Evolutionary conservation across 64 coral and sea anemone genomes (phyloP), one percentile per base, ranked within the genome.

Genomic region (Porites lutea): DNA sequence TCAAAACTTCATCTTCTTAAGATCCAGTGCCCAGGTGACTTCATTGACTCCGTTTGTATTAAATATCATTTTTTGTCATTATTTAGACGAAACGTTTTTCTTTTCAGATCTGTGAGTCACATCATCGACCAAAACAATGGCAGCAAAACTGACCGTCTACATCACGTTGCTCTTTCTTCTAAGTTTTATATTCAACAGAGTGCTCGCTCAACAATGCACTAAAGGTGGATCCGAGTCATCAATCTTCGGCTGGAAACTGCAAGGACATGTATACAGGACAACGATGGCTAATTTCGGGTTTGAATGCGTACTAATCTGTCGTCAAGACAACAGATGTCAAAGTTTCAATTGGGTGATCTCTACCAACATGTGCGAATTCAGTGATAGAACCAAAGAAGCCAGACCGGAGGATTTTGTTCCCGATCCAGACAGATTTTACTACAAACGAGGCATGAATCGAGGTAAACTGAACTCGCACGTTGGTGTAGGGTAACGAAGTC

Each of bases 341-440:
- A 79, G 77, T 59, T 59, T 59, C 4, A 79, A 79, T 79, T 79
- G 22, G 20, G 77, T 60, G 0, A 23, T 46, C 4, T 58, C 77
- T 11, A 2, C 5, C 2, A 23, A 13, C 3, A 58, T 27, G 20
- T 79, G 77, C 11, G 77, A 79, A 22, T 59, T 79, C 4, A 79
- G 20, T 18, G 19, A 59, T 53, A 20, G 77, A 6, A 79, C 77
- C 19, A 60, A 79, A 21, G 77, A 79, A 79, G 77, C 77, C 11
- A 59, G n/a, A 20, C 77, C 77, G 58, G 20, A 59, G 19, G 52
- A 79, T 13, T 79, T 79, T 11, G 77, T 79, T 15, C 77, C 77
- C 54, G 52, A 58, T 21, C 11, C 12, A 8, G 54, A 59, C 27
- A 52, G 52, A 59, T 59, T 10, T 79, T 79, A 79, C 4, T 79